Evolutionary conservation across 1,140 invertebrate genomes (phyloP).

Genomic region (Nomia melanderi): DNA sequence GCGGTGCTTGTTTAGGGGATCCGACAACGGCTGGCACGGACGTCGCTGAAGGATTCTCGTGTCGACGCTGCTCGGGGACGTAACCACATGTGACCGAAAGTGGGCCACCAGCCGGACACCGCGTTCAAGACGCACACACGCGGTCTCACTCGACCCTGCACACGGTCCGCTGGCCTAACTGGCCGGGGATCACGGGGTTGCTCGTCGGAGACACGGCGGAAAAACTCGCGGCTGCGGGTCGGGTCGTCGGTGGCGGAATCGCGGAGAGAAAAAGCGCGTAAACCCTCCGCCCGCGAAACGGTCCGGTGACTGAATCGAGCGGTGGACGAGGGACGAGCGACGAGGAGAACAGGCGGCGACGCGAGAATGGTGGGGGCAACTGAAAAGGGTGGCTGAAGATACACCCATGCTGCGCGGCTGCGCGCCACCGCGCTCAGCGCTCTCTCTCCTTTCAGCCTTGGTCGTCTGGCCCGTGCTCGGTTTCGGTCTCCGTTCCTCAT

Average conservation of each 20-base stretch:
- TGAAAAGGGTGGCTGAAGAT: slow-evolving; percentile 65
- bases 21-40: no score
- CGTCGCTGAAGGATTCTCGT: slow-evolving; percentile 16
- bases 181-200: no score
- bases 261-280: slow-evolving; percentile 69
- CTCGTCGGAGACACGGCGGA: no score
- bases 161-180: no score
- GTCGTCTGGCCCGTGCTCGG: slow-evolving; percentile 9
- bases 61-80: slow-evolving; percentile 21
- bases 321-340: slow-evolving; percentile 68
- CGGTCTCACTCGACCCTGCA: no score
- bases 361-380: slow-evolving; percentile 20
- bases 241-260: background rate
- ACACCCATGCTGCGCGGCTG: slow-evolving; percentile 75
- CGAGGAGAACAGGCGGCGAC: slow-evolving; percentile 37
- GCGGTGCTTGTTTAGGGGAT: background rate
- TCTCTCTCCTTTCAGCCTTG: background rate
- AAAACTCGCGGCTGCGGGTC: background rate
- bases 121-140: background rate
- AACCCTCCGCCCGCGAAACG: slow-evolving; percentile 75
- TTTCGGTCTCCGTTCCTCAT: background rate
- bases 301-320: slow-evolving; percentile 77
- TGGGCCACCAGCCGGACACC: slow-evolving; percentile 51
- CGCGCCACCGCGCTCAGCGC: slow-evolving; percentile 44
- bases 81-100: slow-evolving; percentile 69